phyloP scores from a whole-genome alignment of 2,113 vertebrate species.

The Paratilapia polleni region DNA sequence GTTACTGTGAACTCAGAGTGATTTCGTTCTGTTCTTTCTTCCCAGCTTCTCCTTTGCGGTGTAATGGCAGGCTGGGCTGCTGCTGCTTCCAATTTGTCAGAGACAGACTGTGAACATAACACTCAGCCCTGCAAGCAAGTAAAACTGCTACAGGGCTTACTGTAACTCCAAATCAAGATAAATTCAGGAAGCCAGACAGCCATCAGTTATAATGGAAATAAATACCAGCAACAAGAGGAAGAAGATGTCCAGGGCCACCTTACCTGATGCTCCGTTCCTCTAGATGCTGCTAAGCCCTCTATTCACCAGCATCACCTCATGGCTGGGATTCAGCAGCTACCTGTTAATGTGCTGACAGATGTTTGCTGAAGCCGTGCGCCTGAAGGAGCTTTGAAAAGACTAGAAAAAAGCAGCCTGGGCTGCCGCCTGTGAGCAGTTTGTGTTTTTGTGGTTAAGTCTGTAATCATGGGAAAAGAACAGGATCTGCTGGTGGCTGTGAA shows the following conservation, averaged over 20 bases:
- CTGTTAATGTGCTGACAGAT: slow-evolving; percentile 7
- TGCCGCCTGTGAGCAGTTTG: background rate
- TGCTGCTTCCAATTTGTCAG: slow-evolving; percentile 1
- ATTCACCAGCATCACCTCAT: background rate
- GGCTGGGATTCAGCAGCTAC: slow-evolving; percentile 20
- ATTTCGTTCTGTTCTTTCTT: slow-evolving; percentile 2
- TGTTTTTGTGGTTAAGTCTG: slow-evolving; percentile 21
- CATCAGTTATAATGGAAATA: slow-evolving; percentile 29
- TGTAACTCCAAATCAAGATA: background rate
- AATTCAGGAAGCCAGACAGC: background rate
- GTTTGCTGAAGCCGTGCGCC: background rate
- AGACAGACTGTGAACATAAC: background rate
- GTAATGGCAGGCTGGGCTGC: slow-evolving; percentile 16
- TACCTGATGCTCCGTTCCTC: background rate
- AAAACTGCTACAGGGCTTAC: background rate
- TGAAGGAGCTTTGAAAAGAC: slow-evolving; percentile 1
- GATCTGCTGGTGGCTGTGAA: slow-evolving; percentile 82
- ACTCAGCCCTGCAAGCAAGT: background rate
- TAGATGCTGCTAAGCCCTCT: background rate
- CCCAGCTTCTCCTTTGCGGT: background rate
- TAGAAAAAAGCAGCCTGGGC: background rate
- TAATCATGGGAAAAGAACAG: slow-evolving; percentile 80
- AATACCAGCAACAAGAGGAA: background rate
- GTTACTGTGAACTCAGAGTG: background rate
- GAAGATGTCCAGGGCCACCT: background rate